Conservation (phyloP, 2,113 vertebrate species). For the Salminus brasiliensis region DNA sequence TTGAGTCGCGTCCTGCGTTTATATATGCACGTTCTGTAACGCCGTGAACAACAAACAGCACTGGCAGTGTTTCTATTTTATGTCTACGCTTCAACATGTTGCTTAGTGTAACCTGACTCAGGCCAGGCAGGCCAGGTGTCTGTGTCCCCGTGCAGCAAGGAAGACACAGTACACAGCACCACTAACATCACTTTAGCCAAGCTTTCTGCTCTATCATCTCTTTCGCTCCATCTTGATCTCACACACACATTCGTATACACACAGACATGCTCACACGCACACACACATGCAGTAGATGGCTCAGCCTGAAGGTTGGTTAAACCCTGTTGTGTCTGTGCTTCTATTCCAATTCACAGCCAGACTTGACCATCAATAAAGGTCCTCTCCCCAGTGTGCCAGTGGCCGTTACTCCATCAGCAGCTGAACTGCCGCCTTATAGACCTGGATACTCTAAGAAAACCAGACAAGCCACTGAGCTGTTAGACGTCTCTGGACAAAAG, state of each 20-base stretch:
- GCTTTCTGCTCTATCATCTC: conserved; percentile 4
- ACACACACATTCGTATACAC: conserved; percentile 14
- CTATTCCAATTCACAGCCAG: conserved; percentile 51
- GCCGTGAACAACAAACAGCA: background rate
- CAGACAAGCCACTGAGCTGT: background rate
- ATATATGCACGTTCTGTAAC: background rate
- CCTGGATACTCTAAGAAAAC: background rate
- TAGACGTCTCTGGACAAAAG: background rate
- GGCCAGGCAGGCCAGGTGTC: background rate
- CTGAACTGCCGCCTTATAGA: background rate
- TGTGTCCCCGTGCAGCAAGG: background rate
- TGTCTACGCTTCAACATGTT: background rate
- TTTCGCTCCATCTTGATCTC: background rate
- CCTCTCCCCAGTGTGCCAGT: conserved; percentile 7
- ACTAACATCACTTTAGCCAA: conserved; percentile 17
- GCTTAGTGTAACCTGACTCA: background rate
- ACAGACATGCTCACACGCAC: conserved; percentile 28
- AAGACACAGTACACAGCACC: conserved; percentile 21
- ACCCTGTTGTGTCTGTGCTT: conserved; percentile 34
- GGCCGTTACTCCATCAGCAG: conserved; percentile 1
- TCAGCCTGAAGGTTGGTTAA: conserved; percentile 32
- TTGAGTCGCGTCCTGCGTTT: too few species aligned
- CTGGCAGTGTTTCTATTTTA: background rate
- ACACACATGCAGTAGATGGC: conserved; percentile 13
- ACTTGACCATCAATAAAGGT: conserved; percentile 50